Base-by-base conservation (phyloP, 1,140 invertebrate species). In the Drosophila lini region DNA sequence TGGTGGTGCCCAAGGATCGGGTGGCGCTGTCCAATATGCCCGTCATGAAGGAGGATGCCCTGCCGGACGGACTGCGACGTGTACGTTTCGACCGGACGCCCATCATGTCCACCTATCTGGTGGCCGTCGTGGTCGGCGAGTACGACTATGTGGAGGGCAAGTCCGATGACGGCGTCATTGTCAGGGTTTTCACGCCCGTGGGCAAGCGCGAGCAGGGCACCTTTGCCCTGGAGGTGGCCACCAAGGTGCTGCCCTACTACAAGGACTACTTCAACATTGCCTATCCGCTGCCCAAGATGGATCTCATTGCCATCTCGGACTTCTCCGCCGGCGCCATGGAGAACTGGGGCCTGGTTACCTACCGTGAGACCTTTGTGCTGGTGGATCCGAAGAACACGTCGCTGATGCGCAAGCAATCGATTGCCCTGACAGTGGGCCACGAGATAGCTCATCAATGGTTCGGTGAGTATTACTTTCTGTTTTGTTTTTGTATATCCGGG, bases 21-120 rank as follows among this genome's bases (percentile, higher is more conserved):
- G 96, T 97, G 8, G 97, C 97, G 32, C 93, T 99, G 19, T 99
- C 98, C 10, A 99, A 99, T 92, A 99, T 99, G 98, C 97, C 97
- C 3, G 95, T 97, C 0, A 94, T 94, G 64, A 93, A 93, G 40
- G 94, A 95, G 65, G 91, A 93, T 15, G 67, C 92, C 1, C 74
- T 93, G 48, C 92, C 93, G 3, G 93, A 95, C 75, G 89, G 93
- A 2, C 84, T 94, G n/a, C 94, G 94, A 78, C 93, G 94, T 5
- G 93, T 98, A 13, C 94, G 94, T 50, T 99, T 98, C 92, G 95
- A 97, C 74, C 95, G 94, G 61, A 97, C 98, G 3, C 98, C 98
- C 0, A 95, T 98, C 63, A 99, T 99, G 98, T 98, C 98, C 1
- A 99, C 98, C 0, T 99, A 99, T 91, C 93, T 99, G 56, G 95